Conservation (phyloP, 2,797 vertebrate genomes). For the Delichon dasypus region DNA sequence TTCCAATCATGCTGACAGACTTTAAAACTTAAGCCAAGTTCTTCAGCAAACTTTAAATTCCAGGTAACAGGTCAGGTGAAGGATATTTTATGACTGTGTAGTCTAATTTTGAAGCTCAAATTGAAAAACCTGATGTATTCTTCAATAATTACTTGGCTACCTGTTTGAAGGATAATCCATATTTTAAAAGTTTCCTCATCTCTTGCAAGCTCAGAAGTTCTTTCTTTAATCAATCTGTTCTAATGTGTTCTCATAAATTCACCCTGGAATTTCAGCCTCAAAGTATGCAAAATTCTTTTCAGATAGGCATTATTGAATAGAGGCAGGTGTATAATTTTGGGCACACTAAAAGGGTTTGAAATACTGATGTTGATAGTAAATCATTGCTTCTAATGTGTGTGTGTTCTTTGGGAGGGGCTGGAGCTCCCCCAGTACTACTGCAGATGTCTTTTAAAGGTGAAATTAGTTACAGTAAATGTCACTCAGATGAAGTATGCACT, state of each 20-base stretch:
- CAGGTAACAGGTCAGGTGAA: background rate
- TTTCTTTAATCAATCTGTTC: background rate
- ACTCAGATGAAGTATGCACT: conserved; percentile 71
- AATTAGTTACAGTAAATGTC: conserved; percentile 74
- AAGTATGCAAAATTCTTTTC: background rate
- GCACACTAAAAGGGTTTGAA: background rate
- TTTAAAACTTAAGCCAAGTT: background rate
- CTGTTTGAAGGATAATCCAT: conserved; percentile 29
- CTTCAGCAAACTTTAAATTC: conserved; percentile 1
- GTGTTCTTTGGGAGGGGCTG: background rate
- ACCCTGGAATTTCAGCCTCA: background rate
- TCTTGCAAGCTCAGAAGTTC: background rate
- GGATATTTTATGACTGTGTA: background rate
- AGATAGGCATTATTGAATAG: background rate
- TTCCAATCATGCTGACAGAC: background rate
- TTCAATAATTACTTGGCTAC: conserved; percentile 34
- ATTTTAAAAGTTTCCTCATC: conserved; percentile 37
- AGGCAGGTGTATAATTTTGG: background rate
- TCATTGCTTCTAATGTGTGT: background rate
- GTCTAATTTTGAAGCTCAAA: background rate
- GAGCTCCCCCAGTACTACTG: background rate
- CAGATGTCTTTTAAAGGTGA: conserved; percentile 74
- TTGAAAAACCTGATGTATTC: background rate
- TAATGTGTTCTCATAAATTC: conserved; percentile 27
- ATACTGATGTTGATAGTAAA: background rate